Conservation (phyloP, 1,140 invertebrate genomes). For the Pseudomyrmex pallidus region DNA sequence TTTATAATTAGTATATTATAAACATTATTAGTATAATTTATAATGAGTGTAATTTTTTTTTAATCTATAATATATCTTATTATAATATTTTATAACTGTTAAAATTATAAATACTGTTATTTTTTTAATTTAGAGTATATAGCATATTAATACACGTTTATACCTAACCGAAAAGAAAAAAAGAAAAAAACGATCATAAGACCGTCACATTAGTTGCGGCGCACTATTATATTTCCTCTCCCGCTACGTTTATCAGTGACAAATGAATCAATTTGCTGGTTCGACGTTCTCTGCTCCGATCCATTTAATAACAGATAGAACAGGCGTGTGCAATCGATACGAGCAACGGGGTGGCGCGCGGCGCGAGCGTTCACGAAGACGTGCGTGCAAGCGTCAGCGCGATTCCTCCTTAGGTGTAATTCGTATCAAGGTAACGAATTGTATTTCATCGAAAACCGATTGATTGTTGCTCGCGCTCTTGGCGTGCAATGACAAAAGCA, state of each 20-base stretch:
- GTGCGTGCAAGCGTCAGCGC: conserved; percentile 43
- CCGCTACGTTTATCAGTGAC: conserved; percentile 19
- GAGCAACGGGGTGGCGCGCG: conserved; percentile 1
- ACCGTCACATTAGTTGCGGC: conserved; percentile 3
- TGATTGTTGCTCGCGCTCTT: conserved; percentile 5
- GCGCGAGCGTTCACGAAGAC: conserved; percentile 6
- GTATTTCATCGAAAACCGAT: conserved; percentile 58
- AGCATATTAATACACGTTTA: neutral
- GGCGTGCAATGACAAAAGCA: conserved; percentile 20
- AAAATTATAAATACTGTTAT: neutral
- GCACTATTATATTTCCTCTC: neutral
- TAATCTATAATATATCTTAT: too few relatives aligned
- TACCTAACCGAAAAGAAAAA: neutral
- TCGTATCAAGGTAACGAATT: conserved; percentile 49
- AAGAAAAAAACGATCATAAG: neutral
- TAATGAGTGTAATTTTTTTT: too few relatives aligned
- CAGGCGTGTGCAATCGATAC: conserved; percentile 36
- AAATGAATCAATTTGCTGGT: conserved; percentile 49
- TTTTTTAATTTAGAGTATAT: neutral
- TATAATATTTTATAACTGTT: neutral
- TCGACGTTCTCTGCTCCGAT: conserved; percentile 1
- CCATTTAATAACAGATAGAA: conserved; percentile 54
- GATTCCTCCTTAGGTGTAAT: conserved; percentile 50
- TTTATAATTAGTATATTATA: too few relatives aligned
- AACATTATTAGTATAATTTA: too few relatives aligned